Evolutionary conservation across 2,888 invertebrate genomes (phyloP).

Genomic region (Tuberolachnus salignus): DNA sequence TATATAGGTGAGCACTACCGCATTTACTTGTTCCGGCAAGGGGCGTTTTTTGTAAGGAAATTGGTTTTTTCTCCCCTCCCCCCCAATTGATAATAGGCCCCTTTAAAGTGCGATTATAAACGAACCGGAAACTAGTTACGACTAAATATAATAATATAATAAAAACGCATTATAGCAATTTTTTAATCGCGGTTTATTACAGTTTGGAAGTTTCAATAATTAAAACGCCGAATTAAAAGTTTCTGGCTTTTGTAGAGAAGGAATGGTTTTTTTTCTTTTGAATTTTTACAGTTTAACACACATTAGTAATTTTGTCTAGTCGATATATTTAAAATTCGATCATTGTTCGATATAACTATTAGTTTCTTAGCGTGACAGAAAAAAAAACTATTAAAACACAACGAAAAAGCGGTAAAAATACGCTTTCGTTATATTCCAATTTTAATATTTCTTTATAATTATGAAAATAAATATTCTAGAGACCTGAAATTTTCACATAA

Average conservation of each 20-base stretch:
- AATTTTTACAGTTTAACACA: no score
- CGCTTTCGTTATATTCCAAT: no score
- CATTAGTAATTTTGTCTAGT: no score
- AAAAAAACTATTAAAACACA: no score
- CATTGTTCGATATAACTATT: no score
- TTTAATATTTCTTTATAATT: no score
- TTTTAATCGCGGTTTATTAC: conserved; percentile 17
- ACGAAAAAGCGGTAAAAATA: no score
- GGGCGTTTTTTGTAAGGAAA: not conserved
- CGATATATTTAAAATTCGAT: no score
- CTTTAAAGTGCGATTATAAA: conserved; percentile 23
- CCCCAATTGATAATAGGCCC: conserved; percentile 14
- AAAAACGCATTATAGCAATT: not conserved
- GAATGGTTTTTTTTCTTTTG: not conserved
- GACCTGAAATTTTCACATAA: no score
- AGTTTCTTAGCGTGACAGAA: no score
- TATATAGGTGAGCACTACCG: not conserved
- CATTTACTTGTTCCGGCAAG: not conserved
- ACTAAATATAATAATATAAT: not conserved
- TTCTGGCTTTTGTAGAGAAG: not conserved
- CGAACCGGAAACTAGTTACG: conserved; percentile 17
- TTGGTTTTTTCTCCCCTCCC: not conserved
- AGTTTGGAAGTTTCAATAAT: not conserved
- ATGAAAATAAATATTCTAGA: no score
- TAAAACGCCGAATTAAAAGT: not conserved